A percentile compares a stretch with the other conserved stretches of the same genome.
These are phyloP conservation scores for Clanis bilineata DNA, from an alignment of 2,888 invertebrate species.

Conservation along the genomic window DNA sequence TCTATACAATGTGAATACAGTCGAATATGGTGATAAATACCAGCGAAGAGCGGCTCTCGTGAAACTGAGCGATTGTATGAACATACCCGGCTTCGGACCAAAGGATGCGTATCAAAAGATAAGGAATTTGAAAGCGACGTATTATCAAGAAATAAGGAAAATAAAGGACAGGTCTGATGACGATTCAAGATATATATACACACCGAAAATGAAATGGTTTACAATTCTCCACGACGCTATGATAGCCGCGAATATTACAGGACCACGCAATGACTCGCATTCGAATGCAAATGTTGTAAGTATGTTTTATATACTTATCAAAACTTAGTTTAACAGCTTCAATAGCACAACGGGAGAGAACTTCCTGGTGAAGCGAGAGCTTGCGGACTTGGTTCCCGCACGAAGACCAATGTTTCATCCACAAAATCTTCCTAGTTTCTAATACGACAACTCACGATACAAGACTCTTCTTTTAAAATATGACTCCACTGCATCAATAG, in stretches of 20 bases:
- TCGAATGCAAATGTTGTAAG: background rate
- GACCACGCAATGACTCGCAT: background rate
- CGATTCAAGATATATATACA: background rate
- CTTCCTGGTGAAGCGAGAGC: too few relatives aligned
- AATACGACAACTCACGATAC: too few relatives aligned
- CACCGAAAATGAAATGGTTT: background rate
- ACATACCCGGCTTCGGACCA: background rate
- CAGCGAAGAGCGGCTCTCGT: background rate
- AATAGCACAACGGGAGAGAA: too few relatives aligned
- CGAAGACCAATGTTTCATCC: too few relatives aligned
- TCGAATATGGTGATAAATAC: background rate
- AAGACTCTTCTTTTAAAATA: too few relatives aligned
- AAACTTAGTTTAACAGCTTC: too few relatives aligned
- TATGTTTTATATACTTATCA: background rate
- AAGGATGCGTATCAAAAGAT: background rate
- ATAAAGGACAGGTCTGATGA: slow-evolving; percentile 19
- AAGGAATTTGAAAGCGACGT: slow-evolving; percentile 3
- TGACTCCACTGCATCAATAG: too few relatives aligned
- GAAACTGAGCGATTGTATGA: background rate
- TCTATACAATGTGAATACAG: slow-evolving; percentile 20
- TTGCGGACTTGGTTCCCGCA: too few relatives aligned
- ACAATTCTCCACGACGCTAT: background rate
- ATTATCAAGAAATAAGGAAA: slow-evolving; percentile 16
- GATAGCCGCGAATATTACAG: background rate
- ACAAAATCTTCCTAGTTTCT: too few relatives aligned